Evolutionary conservation across 92 coral and sea anemone genomes (phyloP).

Genomic region (Porites evermanni): DNA sequence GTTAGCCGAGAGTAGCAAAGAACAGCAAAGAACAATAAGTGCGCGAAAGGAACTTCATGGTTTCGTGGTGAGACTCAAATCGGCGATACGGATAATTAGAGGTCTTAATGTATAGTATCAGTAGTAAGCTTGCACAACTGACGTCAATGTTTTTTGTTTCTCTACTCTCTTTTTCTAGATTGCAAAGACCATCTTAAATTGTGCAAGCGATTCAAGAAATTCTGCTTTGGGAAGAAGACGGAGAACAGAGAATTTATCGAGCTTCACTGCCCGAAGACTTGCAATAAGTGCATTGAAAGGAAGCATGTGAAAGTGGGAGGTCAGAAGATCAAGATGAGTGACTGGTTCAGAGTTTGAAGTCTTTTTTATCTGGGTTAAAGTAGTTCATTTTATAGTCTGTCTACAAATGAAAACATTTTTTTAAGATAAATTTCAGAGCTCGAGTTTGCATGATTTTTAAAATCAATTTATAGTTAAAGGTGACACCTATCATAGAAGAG

Average conservation of each 20-base stretch:
- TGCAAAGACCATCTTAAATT: slow-evolving; percentile 31
- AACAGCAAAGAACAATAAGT: no score
- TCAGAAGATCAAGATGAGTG: background rate
- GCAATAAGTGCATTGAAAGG: background rate
- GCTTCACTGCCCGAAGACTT: slow-evolving; percentile 39
- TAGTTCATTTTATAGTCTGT: no score
- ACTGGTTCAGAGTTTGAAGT: slow-evolving; percentile 21
- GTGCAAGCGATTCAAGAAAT: slow-evolving; percentile 20
- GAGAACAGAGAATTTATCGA: slow-evolving; percentile 23
- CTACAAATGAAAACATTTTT: no score
- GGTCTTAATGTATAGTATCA: no score
- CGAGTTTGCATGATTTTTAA: no score
- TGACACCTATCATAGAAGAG: no score
- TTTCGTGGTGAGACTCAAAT: background rate
- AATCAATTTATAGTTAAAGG: no score
- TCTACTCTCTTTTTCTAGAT: background rate
- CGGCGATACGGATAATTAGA: no score
- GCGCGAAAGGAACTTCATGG: background rate
- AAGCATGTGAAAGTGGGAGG: background rate
- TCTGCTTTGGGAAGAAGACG: background rate
- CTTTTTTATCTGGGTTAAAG: background rate
- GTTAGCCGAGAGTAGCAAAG: no score
- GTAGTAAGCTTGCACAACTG: background rate
- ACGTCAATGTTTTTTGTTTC: background rate
- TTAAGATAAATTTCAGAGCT: no score